Percentiles rank a stretch among this genome's conserved stretches.
These are phyloP conservation scores for Paracyclopina nana DNA, from an alignment of 1,140 invertebrate genomes.

Conservation along the genomic window DNA sequence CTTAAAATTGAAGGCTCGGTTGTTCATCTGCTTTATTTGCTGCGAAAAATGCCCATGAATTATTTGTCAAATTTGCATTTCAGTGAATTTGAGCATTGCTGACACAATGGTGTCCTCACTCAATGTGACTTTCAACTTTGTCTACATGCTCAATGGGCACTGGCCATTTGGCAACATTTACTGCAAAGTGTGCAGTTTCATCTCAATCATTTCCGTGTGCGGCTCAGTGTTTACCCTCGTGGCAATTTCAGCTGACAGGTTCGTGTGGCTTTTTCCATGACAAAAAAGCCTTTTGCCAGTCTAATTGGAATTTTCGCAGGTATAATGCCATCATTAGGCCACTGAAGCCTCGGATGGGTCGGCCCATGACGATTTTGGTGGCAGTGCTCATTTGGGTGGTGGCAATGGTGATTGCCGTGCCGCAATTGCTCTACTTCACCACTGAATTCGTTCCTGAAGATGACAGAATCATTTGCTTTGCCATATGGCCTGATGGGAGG, in stretches of 20 bases:
- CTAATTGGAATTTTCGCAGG: constrained; percentile 40
- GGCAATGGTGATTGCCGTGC: background rate
- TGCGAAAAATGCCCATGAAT: too few relatives aligned
- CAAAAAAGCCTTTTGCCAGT: constrained; percentile 7
- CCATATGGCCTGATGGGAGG: background rate
- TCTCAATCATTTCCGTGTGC: constrained; percentile 68
- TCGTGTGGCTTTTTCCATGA: constrained; percentile 25
- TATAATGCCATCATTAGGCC: constrained; percentile 81
- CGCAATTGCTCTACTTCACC: background rate
- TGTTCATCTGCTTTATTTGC: too few relatives aligned
- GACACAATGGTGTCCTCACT: constrained; percentile 75
- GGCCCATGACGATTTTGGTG: constrained; percentile 36
- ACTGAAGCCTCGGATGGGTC: constrained; percentile 58
- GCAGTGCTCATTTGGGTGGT: constrained; percentile 4
- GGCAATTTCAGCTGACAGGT: constrained; percentile 91
- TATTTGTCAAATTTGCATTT: too few relatives aligned
- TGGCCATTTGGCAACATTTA: constrained; percentile 85
- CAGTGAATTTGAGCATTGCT: constrained; percentile 62
- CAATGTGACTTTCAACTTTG: constrained; percentile 83
- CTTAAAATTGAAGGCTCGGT: too few relatives aligned
- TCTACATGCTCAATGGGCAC: constrained; percentile 69
- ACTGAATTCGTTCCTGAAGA: background rate
- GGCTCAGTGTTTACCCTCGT: constrained; percentile 86
- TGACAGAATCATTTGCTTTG: background rate
- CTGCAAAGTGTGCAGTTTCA: constrained; percentile 84